Percentiles rank a stretch among this genome's conserved stretches.
Conservation (phyloP, 2,797 vertebrate species). For the Lepus townsendii region DNA sequence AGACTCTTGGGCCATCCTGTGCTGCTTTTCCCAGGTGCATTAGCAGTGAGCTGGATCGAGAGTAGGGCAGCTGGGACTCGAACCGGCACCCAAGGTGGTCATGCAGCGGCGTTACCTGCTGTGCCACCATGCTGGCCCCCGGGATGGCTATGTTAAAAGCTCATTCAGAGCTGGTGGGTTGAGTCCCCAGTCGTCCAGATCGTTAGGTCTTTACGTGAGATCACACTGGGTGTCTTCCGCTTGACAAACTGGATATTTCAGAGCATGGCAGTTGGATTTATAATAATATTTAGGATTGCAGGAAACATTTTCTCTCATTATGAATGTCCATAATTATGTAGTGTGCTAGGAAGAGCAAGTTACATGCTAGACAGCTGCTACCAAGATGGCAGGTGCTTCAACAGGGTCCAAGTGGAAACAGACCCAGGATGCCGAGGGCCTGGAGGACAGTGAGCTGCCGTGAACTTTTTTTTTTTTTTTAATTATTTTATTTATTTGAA, state of each 20-base stretch:
- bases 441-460: background rate
- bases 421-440: background rate
- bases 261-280: constrained; percentile 57
- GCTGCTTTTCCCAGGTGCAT: too few relatives aligned
- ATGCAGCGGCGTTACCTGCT: too few relatives aligned
- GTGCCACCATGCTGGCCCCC: background rate
- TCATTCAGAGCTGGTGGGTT: constrained; percentile 75
- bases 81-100: too few relatives aligned
- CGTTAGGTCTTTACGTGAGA: constrained; percentile 58
- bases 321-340: background rate
- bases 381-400: background rate
- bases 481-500: too few relatives aligned
- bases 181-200: constrained; percentile 71
- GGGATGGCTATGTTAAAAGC: background rate
- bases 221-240: constrained; percentile 74
- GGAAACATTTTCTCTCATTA: constrained; percentile 28
- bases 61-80: too few relatives aligned
- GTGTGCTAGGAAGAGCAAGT: background rate
- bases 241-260: constrained; percentile 73
- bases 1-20: too few relatives aligned
- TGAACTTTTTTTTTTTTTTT: background rate
- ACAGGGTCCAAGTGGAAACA: rapidly evolving
- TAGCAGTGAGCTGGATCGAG: too few relatives aligned
- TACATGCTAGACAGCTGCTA: background rate
- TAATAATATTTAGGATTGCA: constrained; percentile 49